phyloP scores from a whole-genome alignment of 2,888 invertebrate genomes.

The Empis livida region DNA sequence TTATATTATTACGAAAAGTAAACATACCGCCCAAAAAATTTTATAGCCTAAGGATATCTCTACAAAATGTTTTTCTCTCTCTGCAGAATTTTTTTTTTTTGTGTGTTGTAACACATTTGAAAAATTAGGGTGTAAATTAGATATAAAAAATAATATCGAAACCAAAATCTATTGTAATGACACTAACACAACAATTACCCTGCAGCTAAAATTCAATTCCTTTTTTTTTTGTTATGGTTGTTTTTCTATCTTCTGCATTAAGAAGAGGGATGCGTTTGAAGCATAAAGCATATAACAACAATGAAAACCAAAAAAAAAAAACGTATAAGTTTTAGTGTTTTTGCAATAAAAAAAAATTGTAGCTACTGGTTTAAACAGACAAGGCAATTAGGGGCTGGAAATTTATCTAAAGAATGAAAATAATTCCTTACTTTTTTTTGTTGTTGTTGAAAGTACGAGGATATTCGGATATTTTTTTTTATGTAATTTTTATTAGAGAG shows the following conservation, averaged over 20 bases:
- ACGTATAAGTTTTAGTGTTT: not conserved
- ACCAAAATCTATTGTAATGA: constrained; percentile 5
- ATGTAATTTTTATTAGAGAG: not conserved
- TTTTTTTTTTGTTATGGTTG: too few species aligned
- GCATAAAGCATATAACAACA: not conserved
- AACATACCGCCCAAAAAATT: too few species aligned
- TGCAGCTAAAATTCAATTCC: not conserved
- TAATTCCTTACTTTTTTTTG: not conserved
- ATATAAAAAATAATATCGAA: not conserved
- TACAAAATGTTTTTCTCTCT: too few species aligned
- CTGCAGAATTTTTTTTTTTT: too few species aligned
- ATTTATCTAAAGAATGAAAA: not conserved
- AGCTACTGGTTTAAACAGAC: too few species aligned
- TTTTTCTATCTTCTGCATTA: too few species aligned
- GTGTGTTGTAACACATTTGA: too few species aligned
- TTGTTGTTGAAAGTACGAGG: too few species aligned
- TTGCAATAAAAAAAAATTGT: too few species aligned
- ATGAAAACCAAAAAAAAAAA: not conserved
- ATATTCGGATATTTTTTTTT: not conserved
- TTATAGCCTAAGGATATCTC: too few species aligned
- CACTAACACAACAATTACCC: constrained; percentile 9
- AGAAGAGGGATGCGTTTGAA: not conserved
- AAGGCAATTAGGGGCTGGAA: not conserved
- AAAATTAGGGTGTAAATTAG: constrained; percentile 3
- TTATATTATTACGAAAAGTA: too few species aligned